phyloP scores from a whole-genome alignment of 2,888 invertebrate genomes.

The Rhogogaster chlorosoma region DNA sequence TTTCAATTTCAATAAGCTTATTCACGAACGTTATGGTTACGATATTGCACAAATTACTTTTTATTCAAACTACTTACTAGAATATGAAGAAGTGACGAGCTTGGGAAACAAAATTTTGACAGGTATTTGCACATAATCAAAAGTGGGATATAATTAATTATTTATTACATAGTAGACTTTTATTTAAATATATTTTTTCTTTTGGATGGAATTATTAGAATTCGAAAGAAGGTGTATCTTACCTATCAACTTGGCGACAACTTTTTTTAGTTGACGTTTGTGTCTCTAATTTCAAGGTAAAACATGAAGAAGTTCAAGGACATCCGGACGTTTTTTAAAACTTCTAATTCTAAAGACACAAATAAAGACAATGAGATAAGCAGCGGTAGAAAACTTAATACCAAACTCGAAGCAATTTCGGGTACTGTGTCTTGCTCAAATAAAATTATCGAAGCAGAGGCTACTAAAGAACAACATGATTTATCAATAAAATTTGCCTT shows the following conservation, averaged over 20 bases:
- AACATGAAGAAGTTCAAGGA: conserved; percentile 19
- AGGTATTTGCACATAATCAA: too few relatives aligned
- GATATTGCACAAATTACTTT: too few relatives aligned
- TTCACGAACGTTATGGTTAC: too few relatives aligned
- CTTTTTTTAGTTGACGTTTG: neutral
- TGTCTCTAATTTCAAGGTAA: conserved; percentile 15
- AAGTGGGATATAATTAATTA: too few relatives aligned
- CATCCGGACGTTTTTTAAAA: neutral
- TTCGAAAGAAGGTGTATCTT: conserved; percentile 1
- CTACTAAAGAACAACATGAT: conserved; percentile 14
- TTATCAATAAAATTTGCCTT: neutral
- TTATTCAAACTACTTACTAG: too few relatives aligned
- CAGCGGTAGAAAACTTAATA: neutral
- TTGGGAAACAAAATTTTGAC: too few relatives aligned
- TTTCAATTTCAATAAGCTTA: too few relatives aligned
- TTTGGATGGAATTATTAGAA: neutral
- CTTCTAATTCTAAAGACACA: neutral
- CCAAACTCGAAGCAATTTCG: neutral
- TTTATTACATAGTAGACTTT: too few relatives aligned
- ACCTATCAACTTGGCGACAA: neutral
- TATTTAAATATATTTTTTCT: neutral
- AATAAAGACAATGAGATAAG: conserved; percentile 8
- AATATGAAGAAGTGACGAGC: too few relatives aligned
- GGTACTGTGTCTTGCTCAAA: conserved; percentile 13
- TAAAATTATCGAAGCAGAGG: conserved; percentile 2